phyloP scores from a whole-genome alignment of 1,140 invertebrate species.

The Drosophila kanapiae region DNA sequence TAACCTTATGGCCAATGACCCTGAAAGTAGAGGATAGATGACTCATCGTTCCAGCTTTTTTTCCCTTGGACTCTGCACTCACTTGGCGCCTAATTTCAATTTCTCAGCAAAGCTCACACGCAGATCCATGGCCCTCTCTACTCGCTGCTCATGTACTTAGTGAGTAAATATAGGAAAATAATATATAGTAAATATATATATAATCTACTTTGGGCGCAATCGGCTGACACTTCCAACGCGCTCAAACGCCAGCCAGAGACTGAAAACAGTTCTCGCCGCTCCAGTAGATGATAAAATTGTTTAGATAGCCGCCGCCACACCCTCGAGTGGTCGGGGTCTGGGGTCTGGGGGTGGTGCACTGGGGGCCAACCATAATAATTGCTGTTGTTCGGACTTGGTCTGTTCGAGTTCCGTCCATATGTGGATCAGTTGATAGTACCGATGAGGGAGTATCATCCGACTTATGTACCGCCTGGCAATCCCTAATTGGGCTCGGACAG shows the following conservation, averaged over 20 bases:
- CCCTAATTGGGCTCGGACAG: slow-evolving; percentile 23
- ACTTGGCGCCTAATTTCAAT: slow-evolving; percentile 63
- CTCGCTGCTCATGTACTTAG: slow-evolving; percentile 4
- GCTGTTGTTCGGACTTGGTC: slow-evolving; percentile 25
- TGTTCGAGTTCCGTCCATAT: slow-evolving; percentile 23
- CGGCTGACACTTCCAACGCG: slow-evolving; percentile 56
- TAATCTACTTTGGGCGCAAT: slow-evolving; percentile 28
- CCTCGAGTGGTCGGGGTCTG: slow-evolving; percentile 12
- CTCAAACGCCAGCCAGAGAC: slow-evolving; percentile 61
- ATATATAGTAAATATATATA: not conserved
- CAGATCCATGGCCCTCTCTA: slow-evolving; percentile 52
- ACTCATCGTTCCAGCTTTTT: slow-evolving; percentile 17
- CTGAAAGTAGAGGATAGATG: slow-evolving; percentile 33
- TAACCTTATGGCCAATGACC: slow-evolving; percentile 59
- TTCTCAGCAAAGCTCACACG: slow-evolving; percentile 58
- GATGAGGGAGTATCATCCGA: not conserved
- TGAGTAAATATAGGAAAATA: slow-evolving; percentile 11
- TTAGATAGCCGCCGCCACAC: slow-evolving; percentile 51
- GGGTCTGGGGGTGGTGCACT: slow-evolving; percentile 1
- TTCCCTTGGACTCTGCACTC: slow-evolving; percentile 16
- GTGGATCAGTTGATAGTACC: slow-evolving; percentile 32
- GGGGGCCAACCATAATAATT: slow-evolving; percentile 23
- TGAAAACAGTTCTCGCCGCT: slow-evolving; percentile 52
- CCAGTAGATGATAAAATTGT: slow-evolving; percentile 58
- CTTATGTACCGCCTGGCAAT: slow-evolving; percentile 11